Evolutionary conservation across 23 tunicate species (phyloP).

Genomic region (Styela clava): DNA sequence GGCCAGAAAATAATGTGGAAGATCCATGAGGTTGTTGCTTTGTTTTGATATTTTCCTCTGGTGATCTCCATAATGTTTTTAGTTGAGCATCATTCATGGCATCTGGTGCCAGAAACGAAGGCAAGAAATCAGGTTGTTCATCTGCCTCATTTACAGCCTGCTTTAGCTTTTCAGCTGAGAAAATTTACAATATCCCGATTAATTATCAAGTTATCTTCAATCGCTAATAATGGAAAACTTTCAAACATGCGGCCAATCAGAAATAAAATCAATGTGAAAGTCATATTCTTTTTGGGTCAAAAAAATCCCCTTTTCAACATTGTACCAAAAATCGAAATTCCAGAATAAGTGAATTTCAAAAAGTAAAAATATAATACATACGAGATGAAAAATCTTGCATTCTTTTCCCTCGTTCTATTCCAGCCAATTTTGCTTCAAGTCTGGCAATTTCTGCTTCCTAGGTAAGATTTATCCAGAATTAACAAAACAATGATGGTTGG

Average conservation of each 20-base stretch:
- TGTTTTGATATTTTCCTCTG: neutral
- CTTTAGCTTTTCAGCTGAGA: neutral
- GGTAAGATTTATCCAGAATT: neutral
- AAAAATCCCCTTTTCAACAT: too few species aligned
- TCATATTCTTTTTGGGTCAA: too few species aligned
- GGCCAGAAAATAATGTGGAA: conserved; percentile 46
- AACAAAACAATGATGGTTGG: neutral
- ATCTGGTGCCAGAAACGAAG: conserved; percentile 16
- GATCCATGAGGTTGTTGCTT: neutral
- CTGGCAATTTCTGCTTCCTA: conserved; percentile 72
- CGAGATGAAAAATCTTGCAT: conserved; percentile 33
- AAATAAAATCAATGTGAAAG: too few species aligned
- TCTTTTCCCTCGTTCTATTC: conserved; percentile 34
- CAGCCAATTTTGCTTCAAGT: conserved; percentile 41
- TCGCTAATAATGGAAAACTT: neutral
- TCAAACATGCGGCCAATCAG: neutral
- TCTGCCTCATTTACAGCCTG: neutral
- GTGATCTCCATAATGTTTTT: neutral
- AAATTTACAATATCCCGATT: too few species aligned
- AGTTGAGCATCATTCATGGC: neutral
- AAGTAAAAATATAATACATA: too few species aligned
- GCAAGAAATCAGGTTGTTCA: neutral
- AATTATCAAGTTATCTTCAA: too few species aligned
- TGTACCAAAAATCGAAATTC: too few species aligned
- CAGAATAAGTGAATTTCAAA: too few species aligned